phyloP scores from a whole-genome alignment of 1,140 invertebrate genomes.

The Ericerus pela region DNA sequence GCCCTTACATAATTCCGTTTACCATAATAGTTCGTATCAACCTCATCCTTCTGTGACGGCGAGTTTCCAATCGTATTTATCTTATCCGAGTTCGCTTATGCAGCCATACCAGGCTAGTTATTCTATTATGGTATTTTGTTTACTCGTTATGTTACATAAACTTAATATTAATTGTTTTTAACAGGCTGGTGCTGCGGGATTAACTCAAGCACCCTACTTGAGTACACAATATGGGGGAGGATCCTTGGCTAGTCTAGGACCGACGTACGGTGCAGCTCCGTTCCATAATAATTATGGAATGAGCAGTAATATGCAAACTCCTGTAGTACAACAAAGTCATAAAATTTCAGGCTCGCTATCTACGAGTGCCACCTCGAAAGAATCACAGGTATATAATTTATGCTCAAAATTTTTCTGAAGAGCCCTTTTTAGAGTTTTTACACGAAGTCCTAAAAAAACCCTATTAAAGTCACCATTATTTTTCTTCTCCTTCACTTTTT shows the following conservation, averaged over 20 bases:
- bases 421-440: too few species aligned
- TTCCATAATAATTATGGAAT: slow-evolving; percentile 2
- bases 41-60: background rate
- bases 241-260: background rate
- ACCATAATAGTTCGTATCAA: slow-evolving; percentile 2
- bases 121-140: too few species aligned
- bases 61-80: background rate
- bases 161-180: background rate
- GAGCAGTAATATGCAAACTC: background rate
- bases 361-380: background rate
- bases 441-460: too few species aligned
- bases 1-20: slow-evolving; percentile 3
- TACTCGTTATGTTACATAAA: background rate
- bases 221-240: background rate
- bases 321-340: background rate
- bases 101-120: background rate
- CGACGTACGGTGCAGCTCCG: background rate
- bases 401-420: too few species aligned
- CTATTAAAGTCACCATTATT: too few species aligned
- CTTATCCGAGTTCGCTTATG: background rate
- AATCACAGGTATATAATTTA: background rate
- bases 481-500: too few species aligned
- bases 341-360: slow-evolving; percentile 1
- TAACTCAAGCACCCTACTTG: background rate
- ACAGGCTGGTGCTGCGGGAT: background rate